Conservation (phyloP, 2,113 vertebrate genomes). For the Cyanoramphus novaezelandiae region DNA sequence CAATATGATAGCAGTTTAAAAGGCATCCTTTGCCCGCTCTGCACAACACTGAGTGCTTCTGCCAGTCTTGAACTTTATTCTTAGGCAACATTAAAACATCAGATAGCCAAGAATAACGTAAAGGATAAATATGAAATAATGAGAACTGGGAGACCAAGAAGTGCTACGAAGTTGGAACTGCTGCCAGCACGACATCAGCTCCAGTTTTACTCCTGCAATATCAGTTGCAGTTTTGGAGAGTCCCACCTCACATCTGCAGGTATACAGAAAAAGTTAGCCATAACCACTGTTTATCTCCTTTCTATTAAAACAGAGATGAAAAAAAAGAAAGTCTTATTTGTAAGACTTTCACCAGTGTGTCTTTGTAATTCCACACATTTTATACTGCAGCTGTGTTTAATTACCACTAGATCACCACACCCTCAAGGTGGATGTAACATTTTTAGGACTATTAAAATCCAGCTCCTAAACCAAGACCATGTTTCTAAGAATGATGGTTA, state of each 20-base stretch:
- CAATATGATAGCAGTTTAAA: not conserved
- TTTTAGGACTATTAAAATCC: constrained; percentile 13
- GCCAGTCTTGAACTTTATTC: not conserved
- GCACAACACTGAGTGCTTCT: not conserved
- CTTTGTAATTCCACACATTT: not conserved
- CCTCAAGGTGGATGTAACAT: not conserved
- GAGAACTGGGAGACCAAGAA: not conserved
- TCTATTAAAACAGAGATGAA: not conserved
- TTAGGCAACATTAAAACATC: not conserved
- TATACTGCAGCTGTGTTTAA: constrained; percentile 19
- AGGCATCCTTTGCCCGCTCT: not conserved
- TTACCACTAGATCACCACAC: not conserved
- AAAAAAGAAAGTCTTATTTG: not conserved
- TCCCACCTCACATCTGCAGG: not conserved
- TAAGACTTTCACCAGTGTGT: not conserved
- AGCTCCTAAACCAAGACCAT: not conserved
- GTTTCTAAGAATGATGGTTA: not conserved
- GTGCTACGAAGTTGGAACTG: not conserved
- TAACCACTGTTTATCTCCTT: not conserved
- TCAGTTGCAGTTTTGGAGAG: not conserved
- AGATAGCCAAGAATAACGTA: not conserved
- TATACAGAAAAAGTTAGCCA: not conserved
- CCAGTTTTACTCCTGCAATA: not conserved
- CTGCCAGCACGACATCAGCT: not conserved
- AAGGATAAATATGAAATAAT: not conserved